Evolutionary conservation across 2,888 invertebrate genomes (phyloP), one percentile per base, ranked within the genome.

Genomic region (Rhodophaea formosa): DNA sequence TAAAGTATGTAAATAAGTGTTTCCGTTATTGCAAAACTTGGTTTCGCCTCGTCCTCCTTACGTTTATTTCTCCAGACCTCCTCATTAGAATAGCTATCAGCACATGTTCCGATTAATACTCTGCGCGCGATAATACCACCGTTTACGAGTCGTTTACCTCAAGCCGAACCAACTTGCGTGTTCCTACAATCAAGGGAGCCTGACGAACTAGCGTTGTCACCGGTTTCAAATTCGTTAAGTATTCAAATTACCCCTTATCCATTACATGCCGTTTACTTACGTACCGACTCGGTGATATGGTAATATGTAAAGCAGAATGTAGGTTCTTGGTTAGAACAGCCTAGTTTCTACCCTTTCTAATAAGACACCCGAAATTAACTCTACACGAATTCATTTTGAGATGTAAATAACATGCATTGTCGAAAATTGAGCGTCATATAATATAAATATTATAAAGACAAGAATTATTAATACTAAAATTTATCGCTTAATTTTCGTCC

Each of bases 71-170:
- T 81, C 73, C 74, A 74, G 79, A 76, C 77, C 70, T 72, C 76
- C 86, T 91, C 88, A 91, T 91, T 91, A 89, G 90, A 91, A 91
- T 91, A 88, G 86, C 81, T 91, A 91, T 91, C 91, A 82, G 82
- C 79, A 83, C 77, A 79, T 83, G 79, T 82, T 85, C 84, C 85
- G 88, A 89, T 89, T 88, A 89, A 89, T 86, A 88, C 88, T 82
- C 82, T 71, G 82, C 77, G 72, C 14, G 42, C 43, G 43, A 53
- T 55, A 55, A 54, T 30, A 74, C 76, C 74, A 84, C 79, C 86
- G 80, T 85, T 88, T 83, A 84, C 83, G 84, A 78, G 90, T 89
- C 90, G 84, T 89, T 91, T 89, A 89, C 90, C 90, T 90, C 69
- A 67, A 67, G 71, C 69, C 67, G 67, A n/a, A 68, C 70, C 63